These are phyloP conservation scores for Pheosia gnoma DNA, from an alignment of 2,888 invertebrate species.

Conservation along the genomic window DNA sequence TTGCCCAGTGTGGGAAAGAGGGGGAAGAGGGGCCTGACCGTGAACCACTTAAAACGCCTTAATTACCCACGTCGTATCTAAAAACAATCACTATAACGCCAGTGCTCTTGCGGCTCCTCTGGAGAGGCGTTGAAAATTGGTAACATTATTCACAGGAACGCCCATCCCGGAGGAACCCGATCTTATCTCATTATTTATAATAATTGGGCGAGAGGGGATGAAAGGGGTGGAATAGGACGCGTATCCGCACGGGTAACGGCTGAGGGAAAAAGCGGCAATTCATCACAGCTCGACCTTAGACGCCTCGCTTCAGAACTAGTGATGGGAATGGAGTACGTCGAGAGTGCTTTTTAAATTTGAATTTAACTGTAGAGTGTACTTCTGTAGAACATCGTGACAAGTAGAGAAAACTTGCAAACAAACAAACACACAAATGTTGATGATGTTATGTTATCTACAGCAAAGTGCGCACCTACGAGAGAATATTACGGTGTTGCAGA, in stretches of 20 bases:
- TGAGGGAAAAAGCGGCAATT: slow-evolving; percentile 38
- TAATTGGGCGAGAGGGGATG: slow-evolving; percentile 65
- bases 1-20: too few species aligned
- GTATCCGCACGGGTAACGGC: slow-evolving; percentile 34
- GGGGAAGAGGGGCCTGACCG: background rate
- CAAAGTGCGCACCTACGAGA: too few species aligned
- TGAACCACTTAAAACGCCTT: slow-evolving; percentile 5
- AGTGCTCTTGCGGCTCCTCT: background rate
- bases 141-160: slow-evolving; percentile 45
- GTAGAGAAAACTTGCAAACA: too few species aligned
- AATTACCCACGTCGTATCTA: background rate
- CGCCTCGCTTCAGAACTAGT: slow-evolving; percentile 19
- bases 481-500: too few species aligned
- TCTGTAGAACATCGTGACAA: too few species aligned
- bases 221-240: slow-evolving; percentile 48
- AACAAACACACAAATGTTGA: too few species aligned
- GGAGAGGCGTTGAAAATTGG: slow-evolving; percentile 30
- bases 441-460: too few species aligned
- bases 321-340: slow-evolving; percentile 9
- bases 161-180: slow-evolving; percentile 55
- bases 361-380: too few species aligned
- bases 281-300: slow-evolving; percentile 40
- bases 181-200: slow-evolving; percentile 71
- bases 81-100: slow-evolving; percentile 2
- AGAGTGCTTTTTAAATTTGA: background rate